phyloP scores from a whole-genome alignment of 30 jellyfish, hydroid and myxozoan species.

The Pseudorhiza aurosa region DNA sequence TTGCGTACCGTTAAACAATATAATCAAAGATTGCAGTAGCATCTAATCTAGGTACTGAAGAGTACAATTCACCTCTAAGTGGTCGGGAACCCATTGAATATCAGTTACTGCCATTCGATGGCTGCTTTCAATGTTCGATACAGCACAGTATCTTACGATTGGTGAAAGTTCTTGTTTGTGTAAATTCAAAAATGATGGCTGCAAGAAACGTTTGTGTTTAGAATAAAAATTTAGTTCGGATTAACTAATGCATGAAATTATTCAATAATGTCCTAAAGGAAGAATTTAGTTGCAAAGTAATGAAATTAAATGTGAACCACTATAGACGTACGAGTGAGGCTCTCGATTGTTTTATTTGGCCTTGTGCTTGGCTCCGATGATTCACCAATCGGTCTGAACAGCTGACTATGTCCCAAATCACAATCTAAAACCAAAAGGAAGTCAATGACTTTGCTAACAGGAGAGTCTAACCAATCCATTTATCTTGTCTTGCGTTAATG shows the following conservation, averaged over 20 bases:
- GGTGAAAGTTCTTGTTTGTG: conserved; percentile 88
- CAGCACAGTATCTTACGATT: conserved; percentile 91
- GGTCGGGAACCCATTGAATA: conserved; percentile 94
- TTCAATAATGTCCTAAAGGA: background rate
- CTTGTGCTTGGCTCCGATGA: conserved; percentile 79
- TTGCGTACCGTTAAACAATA: too few relatives aligned
- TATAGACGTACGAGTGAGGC: conserved; percentile 61
- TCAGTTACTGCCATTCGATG: conserved; percentile 91
- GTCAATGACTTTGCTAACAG: too few relatives aligned
- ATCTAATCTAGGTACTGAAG: too few relatives aligned
- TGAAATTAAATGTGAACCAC: background rate
- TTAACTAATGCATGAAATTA: too few relatives aligned
- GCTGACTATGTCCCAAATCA: conserved; percentile 84
- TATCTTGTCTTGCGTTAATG: too few relatives aligned
- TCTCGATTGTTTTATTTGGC: conserved; percentile 61
- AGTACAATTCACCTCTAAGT: conserved; percentile 97
- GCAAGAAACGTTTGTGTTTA: background rate
- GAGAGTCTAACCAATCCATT: too few relatives aligned
- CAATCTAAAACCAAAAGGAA: conserved; percentile 50
- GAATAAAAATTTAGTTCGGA: too few relatives aligned
- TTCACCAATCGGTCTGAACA: conserved; percentile 67
- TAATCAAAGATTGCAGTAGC: too few relatives aligned
- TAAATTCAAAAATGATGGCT: conserved; percentile 80
- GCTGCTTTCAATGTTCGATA: conserved; percentile 92
- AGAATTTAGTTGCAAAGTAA: background rate